Conservation (phyloP, 2,888 invertebrate species). For the Notodonta dromedarius region DNA sequence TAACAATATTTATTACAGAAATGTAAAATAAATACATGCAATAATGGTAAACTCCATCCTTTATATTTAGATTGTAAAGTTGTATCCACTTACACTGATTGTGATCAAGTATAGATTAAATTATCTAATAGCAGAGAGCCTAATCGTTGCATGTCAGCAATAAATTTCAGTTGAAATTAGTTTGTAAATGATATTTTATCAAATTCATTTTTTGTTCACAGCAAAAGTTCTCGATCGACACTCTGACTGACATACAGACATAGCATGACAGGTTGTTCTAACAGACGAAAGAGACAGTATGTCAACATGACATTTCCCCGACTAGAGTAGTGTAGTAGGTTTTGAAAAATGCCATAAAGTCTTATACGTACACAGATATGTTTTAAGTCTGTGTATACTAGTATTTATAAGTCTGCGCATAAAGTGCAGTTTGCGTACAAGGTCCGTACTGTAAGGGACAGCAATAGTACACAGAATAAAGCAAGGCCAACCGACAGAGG, state of each 20-base stretch:
- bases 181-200: constrained; percentile 20
- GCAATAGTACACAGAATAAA: no score
- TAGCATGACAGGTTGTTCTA: no score
- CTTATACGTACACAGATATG: no score
- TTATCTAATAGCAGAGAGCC: constrained; percentile 10
- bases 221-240: constrained; percentile 23
- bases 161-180: background rate
- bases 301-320: no score
- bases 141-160: constrained; percentile 14
- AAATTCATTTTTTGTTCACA: constrained; percentile 29
- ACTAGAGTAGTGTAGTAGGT: no score
- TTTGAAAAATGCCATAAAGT: no score
- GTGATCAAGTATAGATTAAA: constrained; percentile 13
- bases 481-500: no score
- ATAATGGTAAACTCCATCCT: background rate
- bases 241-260: constrained; percentile 9
- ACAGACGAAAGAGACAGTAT: no score
- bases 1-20: constrained; percentile 16
- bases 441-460: no score
- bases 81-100: constrained; percentile 2
- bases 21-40: background rate
- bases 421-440: no score
- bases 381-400: no score
- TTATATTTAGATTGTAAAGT: background rate
- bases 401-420: no score